These are phyloP conservation scores for Periparus ater DNA, from an alignment of 2,797 vertebrate species.

Conservation along the genomic window DNA sequence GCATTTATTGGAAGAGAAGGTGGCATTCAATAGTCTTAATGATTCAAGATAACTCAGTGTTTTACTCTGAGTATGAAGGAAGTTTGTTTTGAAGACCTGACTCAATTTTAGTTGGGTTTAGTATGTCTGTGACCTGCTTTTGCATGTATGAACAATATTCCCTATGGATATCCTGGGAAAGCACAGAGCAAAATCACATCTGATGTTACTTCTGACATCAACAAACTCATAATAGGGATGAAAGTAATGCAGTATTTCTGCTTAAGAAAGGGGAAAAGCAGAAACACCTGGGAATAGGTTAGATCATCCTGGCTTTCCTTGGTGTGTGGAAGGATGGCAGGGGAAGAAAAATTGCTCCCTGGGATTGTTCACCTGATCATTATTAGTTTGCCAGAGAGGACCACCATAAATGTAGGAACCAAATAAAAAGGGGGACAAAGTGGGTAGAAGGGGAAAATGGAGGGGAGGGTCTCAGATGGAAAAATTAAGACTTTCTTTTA, in stretches of 20 bases:
- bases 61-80: not conserved
- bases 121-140: not conserved
- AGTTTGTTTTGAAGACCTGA: not conserved
- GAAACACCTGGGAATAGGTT: not conserved
- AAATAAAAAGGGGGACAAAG: not conserved
- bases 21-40: not conserved
- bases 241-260: not conserved
- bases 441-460: not conserved
- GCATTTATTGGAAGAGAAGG: not conserved
- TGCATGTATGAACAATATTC: not conserved
- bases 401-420: not conserved
- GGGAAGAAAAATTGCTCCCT: too few relatives aligned
- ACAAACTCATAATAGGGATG: rapidly evolving
- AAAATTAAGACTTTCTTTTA: not conserved
- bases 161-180: not conserved
- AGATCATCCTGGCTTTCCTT: not conserved
- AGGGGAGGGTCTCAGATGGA: not conserved
- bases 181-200: not conserved
- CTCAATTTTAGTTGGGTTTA: not conserved
- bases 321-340: not conserved
- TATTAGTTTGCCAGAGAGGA: not conserved
- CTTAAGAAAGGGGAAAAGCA: not conserved
- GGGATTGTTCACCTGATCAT: not conserved
- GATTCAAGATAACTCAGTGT: not conserved
- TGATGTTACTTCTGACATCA: not conserved